These are phyloP conservation scores for Rosalia funebris DNA, from an alignment of 2,888 invertebrate species.

Conservation along the genomic window DNA sequence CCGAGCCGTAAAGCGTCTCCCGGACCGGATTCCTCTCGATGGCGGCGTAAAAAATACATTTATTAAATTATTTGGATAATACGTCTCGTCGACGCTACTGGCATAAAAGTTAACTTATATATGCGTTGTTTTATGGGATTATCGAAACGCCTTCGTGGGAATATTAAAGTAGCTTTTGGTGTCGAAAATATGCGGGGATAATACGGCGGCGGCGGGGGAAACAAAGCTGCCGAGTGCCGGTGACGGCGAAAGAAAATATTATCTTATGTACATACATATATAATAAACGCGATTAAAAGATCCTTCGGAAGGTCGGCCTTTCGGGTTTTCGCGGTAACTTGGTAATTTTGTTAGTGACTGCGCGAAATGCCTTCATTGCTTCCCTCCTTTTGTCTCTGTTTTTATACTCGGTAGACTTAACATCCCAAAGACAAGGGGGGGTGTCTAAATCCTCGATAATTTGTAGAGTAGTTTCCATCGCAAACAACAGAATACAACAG, in stretches of 20 bases:
- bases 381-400: no score
- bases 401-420: no score
- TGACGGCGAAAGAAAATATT: slow-evolving; percentile 13
- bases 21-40: not conserved
- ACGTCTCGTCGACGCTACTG: slow-evolving; percentile 1
- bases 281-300: no score
- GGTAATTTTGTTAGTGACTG: no score
- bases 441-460: no score
- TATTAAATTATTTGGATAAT: slow-evolving; percentile 3
- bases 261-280: no score
- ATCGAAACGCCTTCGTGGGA: slow-evolving; percentile 8
- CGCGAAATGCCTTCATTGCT: no score
- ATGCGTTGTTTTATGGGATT: slow-evolving; percentile 27
- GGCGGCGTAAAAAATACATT: not conserved
- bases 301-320: no score
- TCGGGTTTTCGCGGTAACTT: no score
- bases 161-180: slow-evolving; percentile 24
- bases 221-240: slow-evolving; percentile 1
- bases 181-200: slow-evolving; percentile 15
- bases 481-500: no score
- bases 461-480: no score
- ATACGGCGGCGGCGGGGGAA: slow-evolving; percentile 6
- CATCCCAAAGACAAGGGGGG: no score
- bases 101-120: slow-evolving; percentile 19
- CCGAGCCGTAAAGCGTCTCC: not conserved